Conservation (phyloP, 2,888 invertebrate genomes). For the Agrotis clavis region DNA sequence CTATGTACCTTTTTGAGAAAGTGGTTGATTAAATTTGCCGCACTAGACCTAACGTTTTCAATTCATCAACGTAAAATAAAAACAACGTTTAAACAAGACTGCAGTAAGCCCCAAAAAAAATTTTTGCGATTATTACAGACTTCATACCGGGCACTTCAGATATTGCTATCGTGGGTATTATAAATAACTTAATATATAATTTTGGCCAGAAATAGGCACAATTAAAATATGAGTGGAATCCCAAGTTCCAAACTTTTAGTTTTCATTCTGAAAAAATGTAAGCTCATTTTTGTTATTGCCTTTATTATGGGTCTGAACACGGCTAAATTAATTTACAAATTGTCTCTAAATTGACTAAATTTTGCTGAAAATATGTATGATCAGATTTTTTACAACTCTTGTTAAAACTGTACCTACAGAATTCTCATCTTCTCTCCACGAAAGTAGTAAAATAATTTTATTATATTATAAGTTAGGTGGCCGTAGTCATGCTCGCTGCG, state of each 20-base stretch:
- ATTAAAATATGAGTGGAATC: background rate
- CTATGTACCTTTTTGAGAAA: constrained; percentile 1
- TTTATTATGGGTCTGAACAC: no score
- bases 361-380: background rate
- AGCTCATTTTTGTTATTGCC: no score
- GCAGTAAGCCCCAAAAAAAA: background rate
- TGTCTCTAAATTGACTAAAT: background rate
- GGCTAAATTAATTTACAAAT: background rate
- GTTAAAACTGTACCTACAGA: constrained; percentile 13
- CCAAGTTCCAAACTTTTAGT: background rate
- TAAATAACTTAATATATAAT: constrained; percentile 14
- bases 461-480: constrained; percentile 51
- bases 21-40: constrained; percentile 6
- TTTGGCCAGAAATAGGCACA: background rate
- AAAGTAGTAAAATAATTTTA: constrained; percentile 46
- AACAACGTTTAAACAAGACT: background rate
- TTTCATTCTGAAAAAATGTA: background rate
- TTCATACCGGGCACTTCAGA: background rate
- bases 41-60: background rate
- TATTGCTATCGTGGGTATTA: background rate
- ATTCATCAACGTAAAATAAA: background rate
- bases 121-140: background rate
- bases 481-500: constrained; percentile 41
- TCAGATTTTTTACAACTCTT: background rate
- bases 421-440: constrained; percentile 8